phyloP scores from a whole-genome alignment of 1,140 invertebrate genomes.

The Caerostris extrusa region DNA sequence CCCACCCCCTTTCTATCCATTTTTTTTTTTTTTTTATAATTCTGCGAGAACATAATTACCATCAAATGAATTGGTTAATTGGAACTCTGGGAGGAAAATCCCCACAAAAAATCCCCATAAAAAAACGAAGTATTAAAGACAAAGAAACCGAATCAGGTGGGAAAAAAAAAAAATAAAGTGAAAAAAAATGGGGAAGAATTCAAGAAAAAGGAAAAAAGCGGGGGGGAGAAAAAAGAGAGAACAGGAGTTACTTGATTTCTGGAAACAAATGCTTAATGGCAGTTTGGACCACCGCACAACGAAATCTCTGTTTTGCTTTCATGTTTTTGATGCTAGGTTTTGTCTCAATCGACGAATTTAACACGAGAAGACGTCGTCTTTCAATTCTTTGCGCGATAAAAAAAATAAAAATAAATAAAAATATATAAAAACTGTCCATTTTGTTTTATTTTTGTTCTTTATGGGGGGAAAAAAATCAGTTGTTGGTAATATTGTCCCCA shows the following conservation, averaged over 20 bases:
- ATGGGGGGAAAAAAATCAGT: not conserved
- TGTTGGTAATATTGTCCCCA: slow-evolving; percentile 8
- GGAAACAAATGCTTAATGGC: slow-evolving; percentile 73
- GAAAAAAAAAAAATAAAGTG: not conserved
- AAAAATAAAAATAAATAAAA: slow-evolving; percentile 19
- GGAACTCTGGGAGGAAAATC: slow-evolving; percentile 27
- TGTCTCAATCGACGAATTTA: slow-evolving; percentile 52
- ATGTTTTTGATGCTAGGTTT: slow-evolving; percentile 46
- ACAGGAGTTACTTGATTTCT: slow-evolving; percentile 55
- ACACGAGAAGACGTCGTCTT: slow-evolving; percentile 9
- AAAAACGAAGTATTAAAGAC: slow-evolving; percentile 34
- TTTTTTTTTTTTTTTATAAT: not conserved
- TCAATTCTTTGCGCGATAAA: not conserved
- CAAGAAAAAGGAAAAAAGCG: not conserved
- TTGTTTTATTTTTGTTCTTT: not conserved
- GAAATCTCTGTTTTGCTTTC: slow-evolving; percentile 55
- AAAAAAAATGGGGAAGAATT: slow-evolving; percentile 32
- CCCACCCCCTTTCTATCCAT: not conserved
- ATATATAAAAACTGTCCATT: not conserved
- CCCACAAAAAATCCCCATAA: not conserved
- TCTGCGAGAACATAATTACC: slow-evolving; percentile 62
- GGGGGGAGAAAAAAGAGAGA: slow-evolving; percentile 9
- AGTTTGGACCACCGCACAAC: slow-evolving; percentile 53
- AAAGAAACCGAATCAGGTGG: slow-evolving; percentile 54
- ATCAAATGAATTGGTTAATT: slow-evolving; percentile 76